Conservation (phyloP, 2,888 invertebrate species). For the Rotaria magnacalcarata region DNA sequence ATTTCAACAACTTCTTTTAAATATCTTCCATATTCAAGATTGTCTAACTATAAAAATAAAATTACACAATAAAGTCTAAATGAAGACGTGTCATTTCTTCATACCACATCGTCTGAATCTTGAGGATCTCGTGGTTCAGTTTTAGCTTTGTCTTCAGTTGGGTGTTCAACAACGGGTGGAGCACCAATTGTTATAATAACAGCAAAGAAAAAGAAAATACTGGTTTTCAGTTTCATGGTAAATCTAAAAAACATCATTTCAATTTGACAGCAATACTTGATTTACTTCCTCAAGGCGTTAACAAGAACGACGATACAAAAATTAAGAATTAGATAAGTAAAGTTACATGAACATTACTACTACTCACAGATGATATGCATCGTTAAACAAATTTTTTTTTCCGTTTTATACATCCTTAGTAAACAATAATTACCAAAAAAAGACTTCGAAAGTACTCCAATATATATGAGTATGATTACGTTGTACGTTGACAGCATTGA, state of each 20-base stretch:
- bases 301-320: too few species aligned
- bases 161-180: neutral
- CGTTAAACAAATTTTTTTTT: neutral
- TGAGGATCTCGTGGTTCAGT: neutral
- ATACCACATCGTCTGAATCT: neutral
- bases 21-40: conserved; percentile 73
- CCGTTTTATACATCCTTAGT: neutral
- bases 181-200: neutral
- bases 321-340: too few species aligned
- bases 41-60: neutral
- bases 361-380: neutral
- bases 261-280: too few species aligned
- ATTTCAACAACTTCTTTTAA: conserved; percentile 81
- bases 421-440: too few species aligned
- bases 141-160: neutral
- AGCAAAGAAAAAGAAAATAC: neutral
- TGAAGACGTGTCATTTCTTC: too few species aligned
- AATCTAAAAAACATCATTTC: neutral
- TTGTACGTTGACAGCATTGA: neutral
- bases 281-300: too few species aligned
- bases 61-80: neutral
- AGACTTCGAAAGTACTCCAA: too few species aligned
- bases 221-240: neutral
- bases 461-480: too few species aligned
- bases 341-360: too few species aligned